Evolutionary conservation across 2,797 vertebrate species (phyloP).

Genomic region (Tokudaia tokunoshimensis): DNA sequence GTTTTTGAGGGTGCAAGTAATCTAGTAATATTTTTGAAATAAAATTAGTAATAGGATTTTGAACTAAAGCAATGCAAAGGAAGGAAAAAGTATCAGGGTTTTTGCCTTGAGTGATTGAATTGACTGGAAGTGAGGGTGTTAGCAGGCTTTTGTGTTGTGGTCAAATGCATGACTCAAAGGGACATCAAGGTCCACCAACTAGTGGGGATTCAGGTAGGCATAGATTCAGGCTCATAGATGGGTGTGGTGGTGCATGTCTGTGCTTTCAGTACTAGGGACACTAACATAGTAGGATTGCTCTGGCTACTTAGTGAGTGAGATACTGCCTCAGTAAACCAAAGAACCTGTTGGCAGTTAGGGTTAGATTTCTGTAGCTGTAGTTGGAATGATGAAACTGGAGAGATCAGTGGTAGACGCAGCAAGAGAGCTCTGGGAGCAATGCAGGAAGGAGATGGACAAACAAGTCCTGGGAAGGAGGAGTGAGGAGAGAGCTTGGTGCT

Average conservation of each 20-base stretch:
- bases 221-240: neutral
- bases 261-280: neutral
- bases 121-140: neutral
- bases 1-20: neutral
- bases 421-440: neutral
- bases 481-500: neutral
- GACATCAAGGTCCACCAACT: neutral
- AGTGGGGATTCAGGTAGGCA: neutral
- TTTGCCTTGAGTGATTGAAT: neutral
- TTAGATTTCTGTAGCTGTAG: neutral
- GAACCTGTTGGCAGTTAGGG: neutral
- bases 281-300: neutral
- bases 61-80: neutral
- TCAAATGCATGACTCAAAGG: neutral
- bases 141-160: neutral
- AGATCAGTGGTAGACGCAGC: neutral
- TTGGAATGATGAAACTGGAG: neutral
- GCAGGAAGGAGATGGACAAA: neutral
- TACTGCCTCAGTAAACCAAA: neutral
- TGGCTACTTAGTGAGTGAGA: neutral
- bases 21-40: conserved; percentile 1
- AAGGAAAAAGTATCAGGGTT: neutral
- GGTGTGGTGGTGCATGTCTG: neutral
- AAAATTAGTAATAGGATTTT: conserved; percentile 25
- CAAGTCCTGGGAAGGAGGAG: neutral